phyloP scores from a whole-genome alignment of 2,888 invertebrate species.

The Drosophila colorata region DNA sequence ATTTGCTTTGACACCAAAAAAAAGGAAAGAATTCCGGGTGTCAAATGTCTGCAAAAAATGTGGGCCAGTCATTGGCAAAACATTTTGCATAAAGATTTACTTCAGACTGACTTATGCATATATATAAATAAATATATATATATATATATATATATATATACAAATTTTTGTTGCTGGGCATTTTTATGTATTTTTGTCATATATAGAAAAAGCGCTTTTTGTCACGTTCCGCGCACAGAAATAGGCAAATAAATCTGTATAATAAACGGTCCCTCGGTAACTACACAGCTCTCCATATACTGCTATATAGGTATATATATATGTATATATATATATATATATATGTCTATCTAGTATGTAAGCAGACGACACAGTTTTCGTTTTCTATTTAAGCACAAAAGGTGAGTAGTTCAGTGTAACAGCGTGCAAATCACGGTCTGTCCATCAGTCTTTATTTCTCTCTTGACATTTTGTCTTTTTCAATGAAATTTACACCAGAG shows the following conservation, averaged over 20 bases:
- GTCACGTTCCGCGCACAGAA: constrained; percentile 76
- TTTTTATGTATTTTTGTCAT: constrained; percentile 24
- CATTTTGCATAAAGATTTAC: constrained; percentile 63
- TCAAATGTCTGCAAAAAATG: constrained; percentile 65
- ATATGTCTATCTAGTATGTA: constrained; percentile 20
- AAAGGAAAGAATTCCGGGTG: constrained; percentile 21
- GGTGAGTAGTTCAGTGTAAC: constrained; percentile 73
- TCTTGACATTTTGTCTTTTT: constrained; percentile 23
- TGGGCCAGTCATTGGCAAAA: constrained; percentile 50
- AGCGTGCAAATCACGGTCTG: constrained; percentile 61
- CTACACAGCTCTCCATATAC: constrained; percentile 10
- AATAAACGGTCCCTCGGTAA: constrained; percentile 55
- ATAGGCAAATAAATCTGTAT: constrained; percentile 77
- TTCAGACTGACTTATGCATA: constrained; percentile 26
- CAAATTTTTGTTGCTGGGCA: constrained; percentile 44
- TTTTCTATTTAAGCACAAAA: constrained; percentile 52
- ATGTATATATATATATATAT: constrained; percentile 7
- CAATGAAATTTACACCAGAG: constrained; percentile 31
- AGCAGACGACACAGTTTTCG: constrained; percentile 50
- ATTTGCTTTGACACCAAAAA: constrained; percentile 47
- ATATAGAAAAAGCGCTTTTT: constrained; percentile 69
- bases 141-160: constrained; percentile 7
- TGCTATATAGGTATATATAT: constrained; percentile 2
- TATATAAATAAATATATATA: neutral
- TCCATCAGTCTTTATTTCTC: neutral